phyloP scores from a whole-genome alignment of 2,797 vertebrate species.

The Semotilus atromaculatus region DNA sequence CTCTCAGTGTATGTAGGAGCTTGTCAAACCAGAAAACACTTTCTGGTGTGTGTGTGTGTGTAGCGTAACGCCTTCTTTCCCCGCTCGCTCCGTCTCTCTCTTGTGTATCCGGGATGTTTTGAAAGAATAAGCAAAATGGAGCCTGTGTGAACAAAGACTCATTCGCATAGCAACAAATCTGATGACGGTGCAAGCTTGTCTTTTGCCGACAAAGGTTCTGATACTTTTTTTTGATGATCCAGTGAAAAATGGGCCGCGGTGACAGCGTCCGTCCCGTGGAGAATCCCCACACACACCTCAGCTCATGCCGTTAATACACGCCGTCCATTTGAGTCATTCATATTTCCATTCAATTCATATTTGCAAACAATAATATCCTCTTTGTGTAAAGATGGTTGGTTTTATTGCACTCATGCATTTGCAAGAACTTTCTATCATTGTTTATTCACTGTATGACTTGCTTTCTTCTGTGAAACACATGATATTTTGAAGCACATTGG shows the following conservation, averaged over 20 bases:
- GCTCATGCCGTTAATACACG: constrained; percentile 14
- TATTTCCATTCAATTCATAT: not conserved
- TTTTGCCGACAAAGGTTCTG: constrained; percentile 75
- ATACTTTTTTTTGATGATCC: constrained; percentile 73
- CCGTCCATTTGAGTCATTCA: not conserved
- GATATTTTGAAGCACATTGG: not conserved
- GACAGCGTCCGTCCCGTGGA: constrained; percentile 65
- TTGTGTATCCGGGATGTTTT: constrained; percentile 57
- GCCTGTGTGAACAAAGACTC: constrained; percentile 73
- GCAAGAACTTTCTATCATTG: not conserved
- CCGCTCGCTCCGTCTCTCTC: constrained; percentile 4
- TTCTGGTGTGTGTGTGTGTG: constrained; percentile 45
- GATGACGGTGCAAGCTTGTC: constrained; percentile 78
- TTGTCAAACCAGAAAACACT: constrained; percentile 32
- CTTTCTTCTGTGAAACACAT: not conserved
- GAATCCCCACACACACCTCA: constrained; percentile 53
- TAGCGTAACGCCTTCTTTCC: constrained; percentile 23
- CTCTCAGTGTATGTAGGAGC: constrained; percentile 23
- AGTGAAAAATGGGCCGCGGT: constrained; percentile 67
- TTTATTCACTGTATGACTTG: not conserved
- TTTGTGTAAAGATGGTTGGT: not conserved
- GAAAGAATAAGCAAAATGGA: constrained; percentile 78
- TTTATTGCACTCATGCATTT: not conserved
- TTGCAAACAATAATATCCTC: not conserved
- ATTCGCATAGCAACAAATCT: constrained; percentile 77